Percentiles rank a stretch among this genome's conserved stretches.
Evolutionary conservation across 1,140 invertebrate genomes (phyloP).

Genomic region (Atta colombica): DNA sequence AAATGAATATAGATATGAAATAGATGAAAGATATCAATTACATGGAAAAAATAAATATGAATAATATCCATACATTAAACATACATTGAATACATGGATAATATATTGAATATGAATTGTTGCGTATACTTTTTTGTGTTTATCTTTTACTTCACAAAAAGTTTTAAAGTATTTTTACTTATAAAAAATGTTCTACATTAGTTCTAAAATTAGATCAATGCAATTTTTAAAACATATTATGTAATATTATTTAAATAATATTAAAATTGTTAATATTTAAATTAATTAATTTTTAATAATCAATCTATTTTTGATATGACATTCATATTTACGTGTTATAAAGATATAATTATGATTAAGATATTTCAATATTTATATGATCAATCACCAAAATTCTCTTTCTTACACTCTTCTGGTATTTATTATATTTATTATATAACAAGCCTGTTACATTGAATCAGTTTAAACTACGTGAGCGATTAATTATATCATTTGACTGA

Average conservation of each 20-base stretch:
- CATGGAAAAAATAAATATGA: background rate
- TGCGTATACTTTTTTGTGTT: background rate
- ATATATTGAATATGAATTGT: background rate
- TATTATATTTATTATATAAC: background rate
- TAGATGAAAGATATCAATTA: background rate
- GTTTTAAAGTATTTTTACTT: background rate
- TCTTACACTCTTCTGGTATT: background rate
- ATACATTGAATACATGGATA: background rate
- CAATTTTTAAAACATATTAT: background rate
- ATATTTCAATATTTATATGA: background rate
- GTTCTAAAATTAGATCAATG: background rate
- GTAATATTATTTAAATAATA: background rate
- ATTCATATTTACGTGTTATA: background rate
- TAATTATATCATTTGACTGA: background rate
- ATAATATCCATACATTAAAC: background rate
- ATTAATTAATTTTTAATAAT: no score
- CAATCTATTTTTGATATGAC: background rate
- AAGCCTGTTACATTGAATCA: background rate
- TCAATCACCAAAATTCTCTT: background rate
- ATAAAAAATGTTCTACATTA: background rate
- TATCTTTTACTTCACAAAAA: background rate
- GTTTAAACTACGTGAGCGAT: background rate
- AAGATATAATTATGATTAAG: background rate
- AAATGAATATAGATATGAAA: background rate
- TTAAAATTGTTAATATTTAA: background rate